Conservation (phyloP, 2,113 vertebrate species). For the Bagarius yarrelli region DNA sequence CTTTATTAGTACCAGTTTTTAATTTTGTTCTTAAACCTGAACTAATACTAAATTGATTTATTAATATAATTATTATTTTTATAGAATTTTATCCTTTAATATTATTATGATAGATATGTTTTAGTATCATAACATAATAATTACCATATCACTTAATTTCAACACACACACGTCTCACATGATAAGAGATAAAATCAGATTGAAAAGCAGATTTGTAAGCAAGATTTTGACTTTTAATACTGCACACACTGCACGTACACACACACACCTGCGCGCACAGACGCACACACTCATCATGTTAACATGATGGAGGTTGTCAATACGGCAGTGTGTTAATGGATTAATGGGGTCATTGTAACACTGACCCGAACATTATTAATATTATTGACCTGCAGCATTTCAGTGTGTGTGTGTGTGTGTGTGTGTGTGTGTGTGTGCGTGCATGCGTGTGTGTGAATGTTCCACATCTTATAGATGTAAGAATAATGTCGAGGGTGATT, state of each 20-base stretch:
- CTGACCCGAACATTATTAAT: not conserved
- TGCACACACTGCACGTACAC: not conserved
- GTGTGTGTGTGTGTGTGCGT: slow-evolving; percentile 10
- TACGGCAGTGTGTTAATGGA: slow-evolving; percentile 43
- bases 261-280: not conserved
- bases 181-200: not conserved
- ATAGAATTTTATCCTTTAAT: not conserved
- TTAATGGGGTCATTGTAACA: slow-evolving; percentile 5
- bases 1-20: too few relatives aligned
- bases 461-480: too few relatives aligned
- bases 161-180: not conserved
- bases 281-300: not conserved
- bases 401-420: not conserved
- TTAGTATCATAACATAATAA: too few relatives aligned
- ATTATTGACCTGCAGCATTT: slow-evolving; percentile 33
- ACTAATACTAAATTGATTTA: not conserved
- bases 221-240: not conserved
- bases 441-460: not conserved
- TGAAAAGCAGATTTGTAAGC: not conserved
- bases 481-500: too few relatives aligned
- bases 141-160: not conserved
- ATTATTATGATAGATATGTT: not conserved
- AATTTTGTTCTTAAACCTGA: not conserved
- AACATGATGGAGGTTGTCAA: slow-evolving; percentile 34
- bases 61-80: not conserved